A percentile compares a stretch with the other conserved stretches of the same genome.
phyloP scores from a whole-genome alignment of 1,140 invertebrate species.

The Odontomachus brunneus region DNA sequence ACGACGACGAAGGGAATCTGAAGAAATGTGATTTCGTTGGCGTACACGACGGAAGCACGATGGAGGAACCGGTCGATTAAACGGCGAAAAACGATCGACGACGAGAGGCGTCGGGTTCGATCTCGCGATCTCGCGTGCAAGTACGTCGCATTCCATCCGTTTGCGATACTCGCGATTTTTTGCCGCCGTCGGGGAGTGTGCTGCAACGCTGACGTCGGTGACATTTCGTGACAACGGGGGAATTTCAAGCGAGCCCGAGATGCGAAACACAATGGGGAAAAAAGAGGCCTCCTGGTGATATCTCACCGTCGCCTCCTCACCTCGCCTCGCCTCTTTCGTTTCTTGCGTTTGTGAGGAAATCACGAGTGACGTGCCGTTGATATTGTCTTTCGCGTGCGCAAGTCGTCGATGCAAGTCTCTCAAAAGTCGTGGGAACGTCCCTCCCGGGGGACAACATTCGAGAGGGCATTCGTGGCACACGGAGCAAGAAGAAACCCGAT shows the following conservation, averaged over 20 bases:
- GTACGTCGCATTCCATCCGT: background rate
- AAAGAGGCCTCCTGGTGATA: slow-evolving; percentile 1
- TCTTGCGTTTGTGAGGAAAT: slow-evolving; percentile 47
- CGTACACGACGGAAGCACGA: background rate
- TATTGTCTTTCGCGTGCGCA: slow-evolving; percentile 28
- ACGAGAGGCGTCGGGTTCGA: background rate
- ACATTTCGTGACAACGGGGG: slow-evolving; percentile 47
- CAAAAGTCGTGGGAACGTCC: slow-evolving; percentile 59
- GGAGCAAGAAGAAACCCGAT: slow-evolving; percentile 70
- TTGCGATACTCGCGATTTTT: slow-evolving; percentile 26
- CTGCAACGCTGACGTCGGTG: slow-evolving; percentile 7
- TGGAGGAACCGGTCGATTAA: slow-evolving; percentile 6
- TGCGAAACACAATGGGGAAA: background rate
- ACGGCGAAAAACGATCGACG: slow-evolving; percentile 20
- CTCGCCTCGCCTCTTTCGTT: slow-evolving; percentile 21
- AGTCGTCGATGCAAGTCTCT: slow-evolving; percentile 26
- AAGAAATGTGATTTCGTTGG: slow-evolving; percentile 23
- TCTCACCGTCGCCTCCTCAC: slow-evolving; percentile 44
- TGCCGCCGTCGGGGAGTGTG: background rate
- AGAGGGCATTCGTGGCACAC: background rate
- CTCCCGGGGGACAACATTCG: background rate
- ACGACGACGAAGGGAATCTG: background rate
- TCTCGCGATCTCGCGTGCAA: slow-evolving; percentile 3
- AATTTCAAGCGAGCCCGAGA: slow-evolving; percentile 57
- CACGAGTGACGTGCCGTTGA: slow-evolving; percentile 7